These are phyloP conservation scores for Halichondria panicea DNA, from an alignment of 37 sponge, comb jelly and placozoan genomes.

Conservation along the genomic window DNA sequence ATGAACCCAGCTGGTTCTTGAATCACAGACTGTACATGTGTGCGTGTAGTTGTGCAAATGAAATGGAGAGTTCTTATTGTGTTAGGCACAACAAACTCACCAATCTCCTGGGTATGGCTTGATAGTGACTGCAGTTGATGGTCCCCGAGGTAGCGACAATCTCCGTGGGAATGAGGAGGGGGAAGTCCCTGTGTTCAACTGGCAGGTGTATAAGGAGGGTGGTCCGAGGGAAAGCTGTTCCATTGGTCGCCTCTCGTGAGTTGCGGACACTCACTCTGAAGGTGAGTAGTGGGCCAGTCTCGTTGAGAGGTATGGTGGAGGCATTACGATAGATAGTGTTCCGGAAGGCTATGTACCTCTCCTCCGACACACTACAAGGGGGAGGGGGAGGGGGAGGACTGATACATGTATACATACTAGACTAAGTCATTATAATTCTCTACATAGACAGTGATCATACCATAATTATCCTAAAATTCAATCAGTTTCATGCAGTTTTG, in stretches of 20 bases:
- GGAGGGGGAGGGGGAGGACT: too few species aligned
- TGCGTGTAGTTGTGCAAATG: background rate
- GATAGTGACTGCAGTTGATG: slow-evolving; percentile 34
- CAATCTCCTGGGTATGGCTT: slow-evolving; percentile 19
- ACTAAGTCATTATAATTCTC: too few species aligned
- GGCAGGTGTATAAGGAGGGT: slow-evolving; percentile 26
- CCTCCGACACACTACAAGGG: background rate
- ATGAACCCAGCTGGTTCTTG: slow-evolving; percentile 9
- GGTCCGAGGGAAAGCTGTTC: slow-evolving; percentile 27
- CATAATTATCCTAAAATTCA: too few species aligned
- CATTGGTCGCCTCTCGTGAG: background rate
- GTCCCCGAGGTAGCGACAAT: background rate
- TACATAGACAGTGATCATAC: too few species aligned
- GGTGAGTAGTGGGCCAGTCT: slow-evolving; percentile 15
- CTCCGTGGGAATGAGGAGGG: slow-evolving; percentile 13
- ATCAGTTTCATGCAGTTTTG: too few species aligned
- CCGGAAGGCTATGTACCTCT: background rate
- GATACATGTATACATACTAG: too few species aligned
- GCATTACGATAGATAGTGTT: background rate
- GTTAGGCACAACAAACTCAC: slow-evolving; percentile 11
- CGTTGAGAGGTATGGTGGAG: slow-evolving; percentile 10
- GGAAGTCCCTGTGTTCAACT: background rate
- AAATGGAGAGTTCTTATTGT: background rate
- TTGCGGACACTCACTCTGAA: slow-evolving; percentile 1
- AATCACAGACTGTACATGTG: background rate